These are phyloP conservation scores for Iguana delicatissima DNA, from an alignment of 2,797 vertebrate genomes.

Conservation along the genomic window DNA sequence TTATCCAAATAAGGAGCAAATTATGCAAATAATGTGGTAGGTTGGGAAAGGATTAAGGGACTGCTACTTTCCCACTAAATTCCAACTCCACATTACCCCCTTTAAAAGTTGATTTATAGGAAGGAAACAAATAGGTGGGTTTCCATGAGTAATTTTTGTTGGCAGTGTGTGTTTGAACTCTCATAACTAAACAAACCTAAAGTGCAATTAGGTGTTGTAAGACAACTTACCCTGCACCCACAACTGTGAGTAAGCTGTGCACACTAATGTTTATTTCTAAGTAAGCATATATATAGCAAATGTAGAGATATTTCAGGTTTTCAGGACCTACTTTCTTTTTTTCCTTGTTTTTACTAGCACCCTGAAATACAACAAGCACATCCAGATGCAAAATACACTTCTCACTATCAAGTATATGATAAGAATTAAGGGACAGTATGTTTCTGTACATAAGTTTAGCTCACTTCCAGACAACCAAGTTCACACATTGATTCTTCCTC, in stretches of 20 bases:
- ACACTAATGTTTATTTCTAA: neutral
- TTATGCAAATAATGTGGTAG: neutral
- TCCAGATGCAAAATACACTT: too few relatives aligned
- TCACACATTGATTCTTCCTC: too few relatives aligned
- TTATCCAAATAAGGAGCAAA: neutral
- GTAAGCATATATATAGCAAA: neutral
- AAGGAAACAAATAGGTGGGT: neutral
- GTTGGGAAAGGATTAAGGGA: neutral
- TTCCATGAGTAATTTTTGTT: neutral
- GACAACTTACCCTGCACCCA: neutral
- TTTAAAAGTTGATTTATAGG: neutral
- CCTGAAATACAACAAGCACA: too few relatives aligned
- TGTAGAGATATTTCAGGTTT: neutral
- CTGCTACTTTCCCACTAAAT: neutral
- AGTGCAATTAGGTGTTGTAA: neutral
- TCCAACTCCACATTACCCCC: neutral
- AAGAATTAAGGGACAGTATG: neutral
- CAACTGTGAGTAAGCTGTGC: neutral
- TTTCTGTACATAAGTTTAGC: neutral
- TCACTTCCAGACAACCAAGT: too few relatives aligned
- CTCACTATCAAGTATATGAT: neutral
- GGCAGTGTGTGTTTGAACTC: neutral
- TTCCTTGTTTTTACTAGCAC: too few relatives aligned
- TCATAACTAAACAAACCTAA: neutral
- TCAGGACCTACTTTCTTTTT: too few relatives aligned